phyloP scores from a whole-genome alignment of 1,140 invertebrate genomes.

The Drosophila lowei region DNA sequence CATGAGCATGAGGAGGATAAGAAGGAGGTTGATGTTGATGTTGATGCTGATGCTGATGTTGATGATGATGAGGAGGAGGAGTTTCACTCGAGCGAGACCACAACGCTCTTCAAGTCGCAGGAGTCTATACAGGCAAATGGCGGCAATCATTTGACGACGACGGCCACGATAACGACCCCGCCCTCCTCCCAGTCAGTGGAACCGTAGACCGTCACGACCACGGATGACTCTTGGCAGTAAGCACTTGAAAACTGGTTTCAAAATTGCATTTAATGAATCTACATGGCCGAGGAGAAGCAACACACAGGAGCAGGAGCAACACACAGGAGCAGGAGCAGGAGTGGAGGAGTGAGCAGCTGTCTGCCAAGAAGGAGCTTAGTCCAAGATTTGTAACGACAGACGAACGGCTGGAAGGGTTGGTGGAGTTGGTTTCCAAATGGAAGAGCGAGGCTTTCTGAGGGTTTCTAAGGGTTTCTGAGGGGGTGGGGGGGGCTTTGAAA shows the following conservation, averaged over 20 bases:
- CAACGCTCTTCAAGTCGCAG: conserved; percentile 66
- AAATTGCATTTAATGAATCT: conserved; percentile 65
- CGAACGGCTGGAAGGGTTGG: too few species aligned
- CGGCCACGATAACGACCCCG: background rate
- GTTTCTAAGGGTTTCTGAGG: too few species aligned
- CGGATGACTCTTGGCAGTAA: background rate
- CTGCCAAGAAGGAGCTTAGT: too few species aligned
- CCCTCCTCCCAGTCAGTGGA: conserved; percentile 24
- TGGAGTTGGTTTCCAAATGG: too few species aligned
- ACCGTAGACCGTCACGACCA: conserved; percentile 15
- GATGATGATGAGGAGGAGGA: conserved; percentile 58
- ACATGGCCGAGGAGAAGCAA: background rate
- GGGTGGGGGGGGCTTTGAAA: too few species aligned
- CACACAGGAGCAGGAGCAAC: background rate
- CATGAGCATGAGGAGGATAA: conserved; percentile 1
- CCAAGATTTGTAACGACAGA: too few species aligned
- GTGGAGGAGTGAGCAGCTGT: too few species aligned
- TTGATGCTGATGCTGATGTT: conserved; percentile 2
- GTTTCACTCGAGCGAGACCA: conserved; percentile 67
- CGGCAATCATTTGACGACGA: conserved; percentile 33
- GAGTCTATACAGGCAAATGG: conserved; percentile 59
- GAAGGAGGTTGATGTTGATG: background rate
- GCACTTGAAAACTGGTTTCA: conserved; percentile 62
- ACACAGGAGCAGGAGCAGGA: background rate
- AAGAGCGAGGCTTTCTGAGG: background rate